phyloP scores from a whole-genome alignment of 2,113 vertebrate species.

The Tetrao urogallus region DNA sequence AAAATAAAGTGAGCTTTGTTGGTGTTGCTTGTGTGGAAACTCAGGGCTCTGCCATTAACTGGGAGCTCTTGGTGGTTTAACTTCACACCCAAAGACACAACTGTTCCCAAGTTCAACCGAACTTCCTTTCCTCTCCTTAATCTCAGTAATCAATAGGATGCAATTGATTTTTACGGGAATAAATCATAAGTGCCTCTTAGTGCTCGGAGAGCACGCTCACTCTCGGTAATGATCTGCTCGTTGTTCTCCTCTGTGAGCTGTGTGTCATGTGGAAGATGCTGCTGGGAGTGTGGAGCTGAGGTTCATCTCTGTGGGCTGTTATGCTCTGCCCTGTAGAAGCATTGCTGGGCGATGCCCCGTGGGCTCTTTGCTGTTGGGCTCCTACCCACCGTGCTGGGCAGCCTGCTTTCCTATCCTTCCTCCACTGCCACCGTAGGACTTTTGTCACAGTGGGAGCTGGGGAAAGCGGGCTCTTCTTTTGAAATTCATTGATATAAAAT shows the following conservation, averaged over 20 bases:
- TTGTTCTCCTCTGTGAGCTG: conserved; percentile 42
- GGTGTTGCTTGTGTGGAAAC: neutral
- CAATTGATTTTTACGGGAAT: conserved; percentile 35
- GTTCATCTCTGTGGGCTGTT: conserved; percentile 41
- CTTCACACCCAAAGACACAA: neutral
- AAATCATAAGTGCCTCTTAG: conserved; percentile 40
- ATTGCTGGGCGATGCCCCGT: too few species aligned
- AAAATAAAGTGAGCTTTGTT: neutral
- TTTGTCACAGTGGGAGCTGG: neutral
- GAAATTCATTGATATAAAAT: neutral
- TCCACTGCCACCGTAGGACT: neutral
- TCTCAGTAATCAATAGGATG: conserved; percentile 21
- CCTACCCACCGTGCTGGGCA: too few species aligned
- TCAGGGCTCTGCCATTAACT: neutral
- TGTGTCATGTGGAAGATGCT: conserved; percentile 36
- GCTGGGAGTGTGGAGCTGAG: conserved; percentile 35
- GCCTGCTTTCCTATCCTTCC: too few species aligned
- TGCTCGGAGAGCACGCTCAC: neutral
- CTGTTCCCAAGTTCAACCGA: neutral
- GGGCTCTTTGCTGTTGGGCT: too few species aligned
- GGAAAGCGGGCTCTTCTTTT: conserved; percentile 14
- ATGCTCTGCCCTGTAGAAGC: neutral
- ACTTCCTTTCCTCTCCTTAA: neutral
- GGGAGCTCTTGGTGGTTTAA: neutral
- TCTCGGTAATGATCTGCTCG: neutral